A percentile compares a stretch with the other conserved stretches of the same genome.
Conservation (phyloP, 2,113 vertebrate species). For the Astatoreochromis straeleni region DNA sequence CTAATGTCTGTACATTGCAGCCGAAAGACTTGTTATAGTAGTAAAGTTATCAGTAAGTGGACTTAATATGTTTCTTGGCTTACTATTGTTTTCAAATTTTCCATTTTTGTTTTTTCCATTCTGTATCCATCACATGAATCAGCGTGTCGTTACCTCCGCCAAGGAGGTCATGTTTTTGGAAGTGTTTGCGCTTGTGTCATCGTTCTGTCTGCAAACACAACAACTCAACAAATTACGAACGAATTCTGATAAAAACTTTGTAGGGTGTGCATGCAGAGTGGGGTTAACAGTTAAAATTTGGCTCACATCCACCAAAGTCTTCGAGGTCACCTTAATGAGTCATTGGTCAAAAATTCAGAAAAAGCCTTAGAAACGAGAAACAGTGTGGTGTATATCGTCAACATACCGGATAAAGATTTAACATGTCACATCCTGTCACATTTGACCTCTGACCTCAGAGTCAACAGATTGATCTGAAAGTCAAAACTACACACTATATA, state of each 20-base stretch:
- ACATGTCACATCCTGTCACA: not conserved
- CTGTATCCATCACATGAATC: fast-evolving
- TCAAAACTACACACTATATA: not conserved
- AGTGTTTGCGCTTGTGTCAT: fast-evolving
- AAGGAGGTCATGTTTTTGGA: fast-evolving
- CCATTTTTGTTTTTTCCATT: not conserved
- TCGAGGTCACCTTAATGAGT: not conserved
- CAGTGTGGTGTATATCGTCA: not conserved
- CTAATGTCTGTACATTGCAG: not conserved
- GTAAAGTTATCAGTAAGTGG: not conserved
- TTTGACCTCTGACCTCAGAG: not conserved
- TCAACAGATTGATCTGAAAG: not conserved
- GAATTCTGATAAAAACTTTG: not conserved
- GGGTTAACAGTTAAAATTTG: not conserved
- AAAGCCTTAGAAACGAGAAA: not conserved
- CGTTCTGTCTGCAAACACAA: not conserved
- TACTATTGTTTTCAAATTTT: not conserved
- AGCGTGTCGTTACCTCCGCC: not conserved
- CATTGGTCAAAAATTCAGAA: not conserved
- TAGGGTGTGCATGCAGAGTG: not conserved
- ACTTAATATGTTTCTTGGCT: not conserved
- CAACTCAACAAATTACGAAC: not conserved
- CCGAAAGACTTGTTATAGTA: not conserved
- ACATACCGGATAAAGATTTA: not conserved
- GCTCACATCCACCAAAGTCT: not conserved